phyloP scores from a whole-genome alignment of 1,140 invertebrate species.

The Eupristina koningsbergeri region DNA sequence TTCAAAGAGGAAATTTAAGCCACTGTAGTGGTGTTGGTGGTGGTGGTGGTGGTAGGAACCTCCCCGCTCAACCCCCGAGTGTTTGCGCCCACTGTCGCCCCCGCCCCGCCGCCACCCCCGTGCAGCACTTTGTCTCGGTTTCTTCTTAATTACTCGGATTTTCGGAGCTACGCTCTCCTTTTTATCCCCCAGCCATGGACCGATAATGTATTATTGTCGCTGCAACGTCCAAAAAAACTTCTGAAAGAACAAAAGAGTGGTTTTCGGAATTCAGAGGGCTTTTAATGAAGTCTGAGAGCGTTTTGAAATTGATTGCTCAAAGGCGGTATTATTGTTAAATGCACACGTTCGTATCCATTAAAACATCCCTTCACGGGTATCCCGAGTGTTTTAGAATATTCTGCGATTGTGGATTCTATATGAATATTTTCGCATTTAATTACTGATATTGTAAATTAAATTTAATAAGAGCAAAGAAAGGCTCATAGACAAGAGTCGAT shows the following conservation, averaged over 20 bases:
- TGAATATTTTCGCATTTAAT: too few species aligned
- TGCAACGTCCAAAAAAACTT: too few species aligned
- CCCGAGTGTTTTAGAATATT: too few species aligned
- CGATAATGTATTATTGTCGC: neutral
- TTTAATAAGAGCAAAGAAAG: too few species aligned
- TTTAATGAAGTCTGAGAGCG: neutral
- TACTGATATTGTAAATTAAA: too few species aligned
- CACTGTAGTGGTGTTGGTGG: too few species aligned
- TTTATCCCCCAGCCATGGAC: neutral
- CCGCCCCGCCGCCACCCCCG: neutral
- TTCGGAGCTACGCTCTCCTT: neutral
- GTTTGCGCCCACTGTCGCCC: neutral
- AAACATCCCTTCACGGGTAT: too few species aligned
- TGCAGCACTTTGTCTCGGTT: neutral
- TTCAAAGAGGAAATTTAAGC: slow-evolving; percentile 13
- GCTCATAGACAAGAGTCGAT: too few species aligned
- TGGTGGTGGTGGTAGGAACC: too few species aligned
- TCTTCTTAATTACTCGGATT: neutral
- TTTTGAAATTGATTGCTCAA: neutral
- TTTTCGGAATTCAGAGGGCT: neutral
- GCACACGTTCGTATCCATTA: neutral
- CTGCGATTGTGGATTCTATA: too few species aligned
- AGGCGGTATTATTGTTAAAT: neutral
- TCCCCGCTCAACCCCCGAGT: neutral
- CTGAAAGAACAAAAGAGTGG: neutral